Evolutionary conservation across 2,888 invertebrate species (phyloP).

Genomic region (Drosophila mimetica): DNA sequence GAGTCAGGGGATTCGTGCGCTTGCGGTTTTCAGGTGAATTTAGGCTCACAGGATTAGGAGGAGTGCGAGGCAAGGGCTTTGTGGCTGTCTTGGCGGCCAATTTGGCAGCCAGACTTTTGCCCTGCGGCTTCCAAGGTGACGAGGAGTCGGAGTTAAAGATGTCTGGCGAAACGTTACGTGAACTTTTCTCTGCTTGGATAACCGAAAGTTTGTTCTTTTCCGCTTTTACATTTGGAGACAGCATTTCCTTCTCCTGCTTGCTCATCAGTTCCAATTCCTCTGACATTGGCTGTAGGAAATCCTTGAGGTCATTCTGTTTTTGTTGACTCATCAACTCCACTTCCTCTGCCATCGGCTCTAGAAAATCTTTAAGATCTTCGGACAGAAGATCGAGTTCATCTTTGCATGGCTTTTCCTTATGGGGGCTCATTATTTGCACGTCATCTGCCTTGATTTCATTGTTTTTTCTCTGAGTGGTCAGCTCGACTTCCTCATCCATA

Average conservation of each 20-base stretch:
- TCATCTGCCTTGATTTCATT: conserved; percentile 85
- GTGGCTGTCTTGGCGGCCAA: conserved; percentile 49
- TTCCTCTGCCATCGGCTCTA: conserved; percentile 85
- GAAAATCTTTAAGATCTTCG: conserved; percentile 85
- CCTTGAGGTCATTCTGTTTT: conserved; percentile 5
- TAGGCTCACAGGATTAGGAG: background rate
- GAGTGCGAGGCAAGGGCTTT: background rate
- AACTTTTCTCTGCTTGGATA: background rate
- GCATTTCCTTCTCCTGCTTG: background rate
- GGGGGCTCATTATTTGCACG: conserved; percentile 50
- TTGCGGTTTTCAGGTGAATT: conserved; percentile 45
- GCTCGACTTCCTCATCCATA: conserved; percentile 22
- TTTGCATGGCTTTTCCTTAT: background rate
- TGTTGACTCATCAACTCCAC: conserved; percentile 49
- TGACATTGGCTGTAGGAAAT: conserved; percentile 13
- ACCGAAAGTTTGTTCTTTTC: conserved; percentile 13
- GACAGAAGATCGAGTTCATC: conserved; percentile 36
- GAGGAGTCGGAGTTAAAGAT: conserved; percentile 69
- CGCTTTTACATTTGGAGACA: conserved; percentile 4
- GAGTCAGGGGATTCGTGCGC: background rate
- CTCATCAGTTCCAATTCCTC: conserved; percentile 9
- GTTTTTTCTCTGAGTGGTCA: background rate
- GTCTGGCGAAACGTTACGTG: conserved; percentile 70
- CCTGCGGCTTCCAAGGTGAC: conserved; percentile 51
- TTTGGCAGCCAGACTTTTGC: conserved; percentile 56